Conservation (phyloP, 2,888 invertebrate genomes). For the Asteroscopus sphinx region DNA sequence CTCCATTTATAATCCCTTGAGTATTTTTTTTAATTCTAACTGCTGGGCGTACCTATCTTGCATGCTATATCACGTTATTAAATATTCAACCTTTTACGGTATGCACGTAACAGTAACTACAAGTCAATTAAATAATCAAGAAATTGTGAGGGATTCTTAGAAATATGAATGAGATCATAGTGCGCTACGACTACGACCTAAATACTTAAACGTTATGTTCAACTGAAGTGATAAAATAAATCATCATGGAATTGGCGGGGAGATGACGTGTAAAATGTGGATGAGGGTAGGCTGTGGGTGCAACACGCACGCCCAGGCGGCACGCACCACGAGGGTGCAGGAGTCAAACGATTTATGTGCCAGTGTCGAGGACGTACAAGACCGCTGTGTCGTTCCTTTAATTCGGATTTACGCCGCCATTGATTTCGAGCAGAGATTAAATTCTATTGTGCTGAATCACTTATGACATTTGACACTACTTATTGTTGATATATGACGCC, state of each 20-base stretch:
- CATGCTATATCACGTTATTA: conserved; percentile 12
- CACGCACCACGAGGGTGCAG: conserved; percentile 63
- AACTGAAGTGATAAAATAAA: conserved; percentile 58
- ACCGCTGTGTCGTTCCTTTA: conserved; percentile 68
- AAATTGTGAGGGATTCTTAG: conserved; percentile 31
- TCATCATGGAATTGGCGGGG: conserved; percentile 59
- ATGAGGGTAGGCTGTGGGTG: conserved; percentile 61
- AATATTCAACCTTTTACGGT: conserved; percentile 12
- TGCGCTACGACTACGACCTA: conserved; percentile 34
- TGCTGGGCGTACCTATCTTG: conserved; percentile 17
- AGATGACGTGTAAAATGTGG: conserved; percentile 64
- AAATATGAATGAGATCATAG: conserved; percentile 46
- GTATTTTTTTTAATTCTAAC: conserved; percentile 30
- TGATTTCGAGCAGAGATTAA: conserved; percentile 75
- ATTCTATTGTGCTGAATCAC: conserved; percentile 78
- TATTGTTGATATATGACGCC: conserved; percentile 74
- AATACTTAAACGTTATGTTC: conserved; percentile 44
- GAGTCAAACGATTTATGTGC: conserved; percentile 82
- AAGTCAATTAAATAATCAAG: conserved; percentile 25
- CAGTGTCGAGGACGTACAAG: conserved; percentile 61
- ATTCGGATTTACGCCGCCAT: conserved; percentile 81
- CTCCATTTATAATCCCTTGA: conserved; percentile 41
- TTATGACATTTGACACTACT: conserved; percentile 74
- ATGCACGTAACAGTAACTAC: conserved; percentile 5
- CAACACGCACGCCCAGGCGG: conserved; percentile 44